These are phyloP conservation scores for Eremobia ochroleuca DNA, from an alignment of 2,888 invertebrate genomes.

Conservation along the genomic window DNA sequence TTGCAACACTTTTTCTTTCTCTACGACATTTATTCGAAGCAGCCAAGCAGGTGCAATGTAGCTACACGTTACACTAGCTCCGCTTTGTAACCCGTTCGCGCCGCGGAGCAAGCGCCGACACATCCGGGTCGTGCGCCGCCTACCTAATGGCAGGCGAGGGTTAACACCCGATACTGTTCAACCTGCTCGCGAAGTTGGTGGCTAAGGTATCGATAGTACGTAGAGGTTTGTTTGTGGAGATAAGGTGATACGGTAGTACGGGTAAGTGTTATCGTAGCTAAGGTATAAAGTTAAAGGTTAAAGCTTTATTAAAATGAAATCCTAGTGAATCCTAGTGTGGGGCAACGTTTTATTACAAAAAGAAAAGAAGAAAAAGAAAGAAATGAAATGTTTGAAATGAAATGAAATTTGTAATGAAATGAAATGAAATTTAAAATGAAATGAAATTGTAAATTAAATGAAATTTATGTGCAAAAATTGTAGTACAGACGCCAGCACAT, in stretches of 20 bases:
- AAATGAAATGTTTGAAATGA: no score
- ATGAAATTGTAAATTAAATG: no score
- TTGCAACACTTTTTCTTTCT: not conserved
- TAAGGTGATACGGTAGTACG: not conserved
- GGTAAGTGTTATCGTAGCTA: not conserved
- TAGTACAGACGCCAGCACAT: no score
- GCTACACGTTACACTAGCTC: conserved; percentile 15
- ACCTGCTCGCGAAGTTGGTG: conserved; percentile 31
- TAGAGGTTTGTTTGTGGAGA: conserved; percentile 11
- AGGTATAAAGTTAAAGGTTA: no score
- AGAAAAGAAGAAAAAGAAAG: no score
- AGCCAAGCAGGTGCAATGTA: conserved; percentile 31
- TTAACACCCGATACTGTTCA: conserved; percentile 52
- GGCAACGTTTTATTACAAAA: no score
- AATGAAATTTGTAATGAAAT: no score
- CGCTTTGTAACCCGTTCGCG: conserved; percentile 54
- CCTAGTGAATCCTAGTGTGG: no score
- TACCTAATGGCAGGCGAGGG: conserved; percentile 44
- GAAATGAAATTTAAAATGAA: no score
- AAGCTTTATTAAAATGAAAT: not conserved
- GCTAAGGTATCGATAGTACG: conserved; percentile 9
- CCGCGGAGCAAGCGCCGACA: conserved; percentile 46
- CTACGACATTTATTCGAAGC: not conserved
- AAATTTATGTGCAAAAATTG: no score
- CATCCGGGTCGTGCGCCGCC: conserved; percentile 63